These are phyloP conservation scores for Tolmerus cingulatus DNA, from an alignment of 2,888 invertebrate species.

Conservation along the genomic window DNA sequence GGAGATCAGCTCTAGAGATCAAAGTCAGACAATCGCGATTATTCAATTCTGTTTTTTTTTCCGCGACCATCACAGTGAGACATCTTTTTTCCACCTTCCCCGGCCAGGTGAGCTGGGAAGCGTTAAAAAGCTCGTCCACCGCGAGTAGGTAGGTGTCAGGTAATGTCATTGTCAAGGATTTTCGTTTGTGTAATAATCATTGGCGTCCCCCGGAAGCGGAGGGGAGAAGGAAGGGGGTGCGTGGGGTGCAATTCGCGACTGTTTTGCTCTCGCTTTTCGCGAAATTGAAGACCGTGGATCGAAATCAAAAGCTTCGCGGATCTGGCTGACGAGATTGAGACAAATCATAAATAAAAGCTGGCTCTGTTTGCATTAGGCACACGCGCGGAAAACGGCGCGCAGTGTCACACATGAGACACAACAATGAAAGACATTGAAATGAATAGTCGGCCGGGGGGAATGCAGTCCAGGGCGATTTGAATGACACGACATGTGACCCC, in stretches of 20 bases:
- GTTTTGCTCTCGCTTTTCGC: slow-evolving; percentile 33
- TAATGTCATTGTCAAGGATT: slow-evolving; percentile 65
- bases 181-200: slow-evolving; percentile 47
- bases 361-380: neutral
- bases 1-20: neutral
- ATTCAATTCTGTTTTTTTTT: neutral
- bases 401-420: neutral
- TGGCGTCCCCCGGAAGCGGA: slow-evolving; percentile 26
- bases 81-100: neutral
- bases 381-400: neutral
- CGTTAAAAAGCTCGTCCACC: neutral
- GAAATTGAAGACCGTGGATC: neutral
- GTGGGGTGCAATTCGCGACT: neutral
- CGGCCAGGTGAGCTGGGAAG: neutral
- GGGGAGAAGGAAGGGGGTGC: neutral
- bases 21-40: neutral
- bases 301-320: slow-evolving; percentile 20
- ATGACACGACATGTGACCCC: slow-evolving; percentile 39
- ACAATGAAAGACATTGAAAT: neutral
- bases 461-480: neutral
- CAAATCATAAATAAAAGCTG: neutral
- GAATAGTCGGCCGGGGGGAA: neutral
- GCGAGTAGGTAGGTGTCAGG: slow-evolving; percentile 57
- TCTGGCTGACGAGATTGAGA: neutral
- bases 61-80: neutral